Evolutionary conservation across 2,888 invertebrate species (phyloP).

Genomic region (Eupsilia transversa): DNA sequence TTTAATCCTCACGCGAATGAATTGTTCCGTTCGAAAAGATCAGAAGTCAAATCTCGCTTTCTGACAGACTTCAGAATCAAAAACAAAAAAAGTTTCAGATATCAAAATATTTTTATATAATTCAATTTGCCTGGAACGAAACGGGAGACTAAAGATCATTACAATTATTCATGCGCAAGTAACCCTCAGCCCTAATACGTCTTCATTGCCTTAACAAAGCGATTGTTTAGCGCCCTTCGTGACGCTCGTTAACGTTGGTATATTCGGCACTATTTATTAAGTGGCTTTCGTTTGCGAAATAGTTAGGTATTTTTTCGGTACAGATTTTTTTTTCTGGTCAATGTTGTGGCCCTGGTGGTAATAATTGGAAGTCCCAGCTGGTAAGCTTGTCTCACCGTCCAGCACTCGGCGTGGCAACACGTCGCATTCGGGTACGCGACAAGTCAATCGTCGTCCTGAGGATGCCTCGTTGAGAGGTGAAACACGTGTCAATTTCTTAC

Average conservation of each 20-base stretch:
- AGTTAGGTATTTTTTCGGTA: background rate
- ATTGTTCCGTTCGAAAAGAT: background rate
- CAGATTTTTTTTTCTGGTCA: background rate
- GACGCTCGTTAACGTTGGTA: conserved; percentile 25
- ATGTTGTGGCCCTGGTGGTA: background rate
- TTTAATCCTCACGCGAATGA: background rate
- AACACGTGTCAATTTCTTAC: too few species aligned
- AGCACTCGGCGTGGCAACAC: too few species aligned
- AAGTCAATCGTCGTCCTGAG: too few species aligned
- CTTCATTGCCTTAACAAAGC: conserved; percentile 66
- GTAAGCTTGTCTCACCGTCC: too few species aligned
- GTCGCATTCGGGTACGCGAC: too few species aligned
- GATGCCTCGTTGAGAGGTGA: too few species aligned
- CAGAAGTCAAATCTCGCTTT: background rate
- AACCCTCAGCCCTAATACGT: conserved; percentile 57
- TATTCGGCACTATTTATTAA: conserved; percentile 3
- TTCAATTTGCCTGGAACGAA: background rate
- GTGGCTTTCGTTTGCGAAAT: background rate
- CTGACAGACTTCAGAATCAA: background rate
- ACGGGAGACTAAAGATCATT: conserved; percentile 2
- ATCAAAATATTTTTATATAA: background rate
- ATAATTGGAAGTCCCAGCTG: too few species aligned
- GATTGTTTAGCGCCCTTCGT: conserved; percentile 58
- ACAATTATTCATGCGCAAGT: conserved; percentile 28
- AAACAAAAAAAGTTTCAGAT: background rate